Conservation (phyloP, 2,888 invertebrate genomes). For the Trissoscelio sp. region DNA sequence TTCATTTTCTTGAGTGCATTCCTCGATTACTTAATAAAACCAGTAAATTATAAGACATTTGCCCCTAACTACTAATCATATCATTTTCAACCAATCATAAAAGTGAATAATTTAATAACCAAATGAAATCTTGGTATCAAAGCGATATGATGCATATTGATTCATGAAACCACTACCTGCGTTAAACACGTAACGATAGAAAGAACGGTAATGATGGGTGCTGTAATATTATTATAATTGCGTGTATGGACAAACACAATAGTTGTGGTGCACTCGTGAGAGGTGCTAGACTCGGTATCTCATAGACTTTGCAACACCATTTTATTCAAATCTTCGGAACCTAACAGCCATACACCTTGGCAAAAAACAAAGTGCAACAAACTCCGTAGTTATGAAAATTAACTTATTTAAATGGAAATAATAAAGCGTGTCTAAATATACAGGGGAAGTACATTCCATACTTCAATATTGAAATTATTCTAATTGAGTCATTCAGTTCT, state of each 20-base stretch:
- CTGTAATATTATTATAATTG: conserved; percentile 53
- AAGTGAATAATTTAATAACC: not conserved
- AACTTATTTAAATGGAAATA: conserved; percentile 55
- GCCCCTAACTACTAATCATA: too few species aligned
- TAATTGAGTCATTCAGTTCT: conserved; percentile 1
- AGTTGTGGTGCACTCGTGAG: conserved; percentile 36
- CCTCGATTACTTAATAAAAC: too few species aligned
- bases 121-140: not conserved
- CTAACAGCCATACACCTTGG: conserved; percentile 4
- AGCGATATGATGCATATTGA: conserved; percentile 8
- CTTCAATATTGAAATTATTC: conserved; percentile 21
- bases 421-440: conserved; percentile 21
- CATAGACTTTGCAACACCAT: conserved; percentile 34
- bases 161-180: conserved; percentile 3
- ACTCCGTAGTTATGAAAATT: conserved; percentile 54
- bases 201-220: conserved; percentile 40
- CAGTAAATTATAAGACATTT: too few species aligned
- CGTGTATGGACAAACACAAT: conserved; percentile 41
- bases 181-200: conserved; percentile 4
- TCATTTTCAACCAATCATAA: too few species aligned
- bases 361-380: conserved; percentile 58
- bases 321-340: conserved; percentile 51
- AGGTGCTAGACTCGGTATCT: conserved; percentile 30
- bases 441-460: conserved; percentile 28
- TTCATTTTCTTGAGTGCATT: too few species aligned